A percentile compares a stretch with the other conserved stretches of the same genome.
Conservation (phyloP, 2,888 invertebrate species). For the Drosophila ezoana region DNA sequence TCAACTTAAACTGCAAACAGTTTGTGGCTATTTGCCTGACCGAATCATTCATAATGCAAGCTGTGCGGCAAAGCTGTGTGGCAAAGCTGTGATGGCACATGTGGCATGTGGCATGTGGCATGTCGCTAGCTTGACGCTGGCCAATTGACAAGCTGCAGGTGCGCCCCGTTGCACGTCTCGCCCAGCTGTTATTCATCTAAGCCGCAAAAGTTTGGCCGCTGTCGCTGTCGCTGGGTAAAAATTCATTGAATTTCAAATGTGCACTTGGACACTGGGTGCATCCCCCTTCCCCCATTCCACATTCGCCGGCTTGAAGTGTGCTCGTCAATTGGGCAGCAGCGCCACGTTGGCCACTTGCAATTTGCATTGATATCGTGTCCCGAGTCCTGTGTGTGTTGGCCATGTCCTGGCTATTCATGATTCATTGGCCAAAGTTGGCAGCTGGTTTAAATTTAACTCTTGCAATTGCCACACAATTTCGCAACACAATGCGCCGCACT, state of each 20-base stretch:
- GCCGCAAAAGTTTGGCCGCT: constrained; percentile 49
- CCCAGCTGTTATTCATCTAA: constrained; percentile 65
- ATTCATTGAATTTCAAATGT: constrained; percentile 83
- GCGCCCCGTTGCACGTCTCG: constrained; percentile 20
- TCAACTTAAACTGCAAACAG: constrained; percentile 68
- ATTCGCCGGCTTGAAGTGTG: not conserved
- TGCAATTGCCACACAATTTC: constrained; percentile 37
- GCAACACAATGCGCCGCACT: constrained; percentile 49
- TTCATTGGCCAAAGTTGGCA: constrained; percentile 56
- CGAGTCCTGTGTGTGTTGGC: constrained; percentile 6
- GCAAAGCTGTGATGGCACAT: constrained; percentile 18
- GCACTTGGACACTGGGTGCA: constrained; percentile 38
- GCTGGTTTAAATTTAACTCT: constrained; percentile 55
- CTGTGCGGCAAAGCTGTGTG: constrained; percentile 38
- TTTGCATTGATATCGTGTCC: constrained; percentile 70
- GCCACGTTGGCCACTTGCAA: constrained; percentile 71
- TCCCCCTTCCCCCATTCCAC: not conserved
- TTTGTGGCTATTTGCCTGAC: constrained; percentile 65
- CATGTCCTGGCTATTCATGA: constrained; percentile 60
- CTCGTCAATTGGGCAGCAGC: constrained; percentile 62
- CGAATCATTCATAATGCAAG: constrained; percentile 77
- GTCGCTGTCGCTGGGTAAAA: constrained; percentile 70
- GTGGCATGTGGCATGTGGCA: constrained; percentile 47
- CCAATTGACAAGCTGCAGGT: constrained; percentile 78
- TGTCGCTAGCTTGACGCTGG: constrained; percentile 17